Evolutionary conservation across 2,888 invertebrate species (phyloP).

Genomic region (Hypercompe scribonia): DNA sequence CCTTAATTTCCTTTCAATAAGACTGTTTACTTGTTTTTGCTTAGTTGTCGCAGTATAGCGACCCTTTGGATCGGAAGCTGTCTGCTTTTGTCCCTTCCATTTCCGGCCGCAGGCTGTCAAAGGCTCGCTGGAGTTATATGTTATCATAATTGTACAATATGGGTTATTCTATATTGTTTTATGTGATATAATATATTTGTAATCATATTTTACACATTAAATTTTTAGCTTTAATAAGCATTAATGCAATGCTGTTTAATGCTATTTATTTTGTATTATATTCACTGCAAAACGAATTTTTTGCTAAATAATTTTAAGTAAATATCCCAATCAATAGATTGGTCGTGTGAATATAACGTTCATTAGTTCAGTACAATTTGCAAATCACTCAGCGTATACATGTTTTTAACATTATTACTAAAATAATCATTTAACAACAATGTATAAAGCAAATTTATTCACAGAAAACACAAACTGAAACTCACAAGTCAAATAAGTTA

Average conservation of each 20-base stretch:
- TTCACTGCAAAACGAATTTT: neutral
- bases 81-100: constrained; percentile 78
- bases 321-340: neutral
- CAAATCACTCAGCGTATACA: neutral
- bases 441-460: constrained; percentile 16
- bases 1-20: constrained; percentile 67
- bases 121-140: constrained; percentile 66
- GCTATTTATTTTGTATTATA: too few relatives aligned
- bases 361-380: neutral
- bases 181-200: neutral
- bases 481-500: constrained; percentile 25
- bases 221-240: too few relatives aligned
- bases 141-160: constrained; percentile 53
- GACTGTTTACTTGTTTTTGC: constrained; percentile 61
- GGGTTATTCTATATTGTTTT: constrained; percentile 37
- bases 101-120: constrained; percentile 76
- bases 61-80: constrained; percentile 75
- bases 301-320: too few relatives aligned
- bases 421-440: neutral
- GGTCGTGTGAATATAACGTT: neutral
- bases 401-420: neutral
- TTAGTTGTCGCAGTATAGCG: constrained; percentile 62
- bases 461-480: constrained; percentile 19
- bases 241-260: neutral
- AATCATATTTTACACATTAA: too few relatives aligned